These are phyloP conservation scores for Gambusia yucatana DNA, from an alignment of 2,797 vertebrate species.

Conservation along the genomic window DNA sequence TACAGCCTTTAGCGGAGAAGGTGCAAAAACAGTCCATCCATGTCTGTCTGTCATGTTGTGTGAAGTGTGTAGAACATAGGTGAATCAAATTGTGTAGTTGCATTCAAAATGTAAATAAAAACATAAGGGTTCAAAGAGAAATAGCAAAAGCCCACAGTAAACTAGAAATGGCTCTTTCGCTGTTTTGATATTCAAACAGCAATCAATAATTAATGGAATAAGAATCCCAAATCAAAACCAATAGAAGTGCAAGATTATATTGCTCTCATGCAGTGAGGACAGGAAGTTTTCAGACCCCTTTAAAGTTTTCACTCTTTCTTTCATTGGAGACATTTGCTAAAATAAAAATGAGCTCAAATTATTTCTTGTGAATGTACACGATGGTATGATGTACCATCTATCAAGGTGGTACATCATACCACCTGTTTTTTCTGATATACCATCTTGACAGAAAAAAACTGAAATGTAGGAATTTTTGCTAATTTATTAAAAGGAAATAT, in stretches of 20 bases:
- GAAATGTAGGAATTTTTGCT: too few species aligned
- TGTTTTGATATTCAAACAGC: neutral
- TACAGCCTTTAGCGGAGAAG: conserved; percentile 91
- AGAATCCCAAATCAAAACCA: neutral
- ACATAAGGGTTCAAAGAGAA: neutral
- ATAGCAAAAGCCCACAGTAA: neutral
- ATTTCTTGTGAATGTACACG: too few species aligned
- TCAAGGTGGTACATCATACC: too few species aligned
- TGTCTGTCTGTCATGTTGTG: neutral
- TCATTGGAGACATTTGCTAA: too few species aligned
- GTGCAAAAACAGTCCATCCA: conserved; percentile 68
- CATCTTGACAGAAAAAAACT: too few species aligned
- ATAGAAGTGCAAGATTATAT: neutral
- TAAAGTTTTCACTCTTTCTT: too few species aligned
- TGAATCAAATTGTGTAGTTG: neutral
- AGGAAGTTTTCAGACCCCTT: neutral
- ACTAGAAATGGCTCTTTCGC: neutral
- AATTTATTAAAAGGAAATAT: too few species aligned
- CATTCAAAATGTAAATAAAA: neutral
- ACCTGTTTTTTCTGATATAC: too few species aligned
- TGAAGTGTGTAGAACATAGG: neutral
- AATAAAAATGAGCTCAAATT: too few species aligned
- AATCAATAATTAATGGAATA: neutral
- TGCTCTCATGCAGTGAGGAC: too few species aligned
- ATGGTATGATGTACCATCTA: too few species aligned